Conservation (phyloP, 2,888 invertebrate species). For the Diarsia rubi region DNA sequence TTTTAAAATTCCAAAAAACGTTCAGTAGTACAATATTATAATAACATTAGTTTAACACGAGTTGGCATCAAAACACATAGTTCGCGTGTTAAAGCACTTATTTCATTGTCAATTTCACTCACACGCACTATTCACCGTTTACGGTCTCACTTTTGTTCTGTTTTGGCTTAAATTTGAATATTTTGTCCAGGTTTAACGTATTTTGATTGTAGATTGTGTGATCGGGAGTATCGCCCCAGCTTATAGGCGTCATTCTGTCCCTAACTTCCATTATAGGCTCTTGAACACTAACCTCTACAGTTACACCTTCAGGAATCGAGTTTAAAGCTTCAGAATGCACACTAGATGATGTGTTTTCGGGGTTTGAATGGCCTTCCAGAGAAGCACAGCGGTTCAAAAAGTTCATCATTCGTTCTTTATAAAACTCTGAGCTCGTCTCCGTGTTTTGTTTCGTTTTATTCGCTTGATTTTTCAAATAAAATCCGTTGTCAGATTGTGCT, state of each 20-base stretch:
- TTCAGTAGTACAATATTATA: conserved; percentile 23
- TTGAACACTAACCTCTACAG: conserved; percentile 69
- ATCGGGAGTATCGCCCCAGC: conserved; percentile 87
- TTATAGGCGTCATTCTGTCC: conserved; percentile 77
- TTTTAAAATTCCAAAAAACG: not conserved
- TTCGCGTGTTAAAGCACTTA: conserved; percentile 44
- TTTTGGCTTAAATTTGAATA: conserved; percentile 81
- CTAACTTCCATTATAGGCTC: conserved; percentile 49
- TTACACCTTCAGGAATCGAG: conserved; percentile 78
- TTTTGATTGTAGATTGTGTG: conserved; percentile 88
- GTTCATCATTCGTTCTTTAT: conserved; percentile 87
- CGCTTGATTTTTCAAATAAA: conserved; percentile 86
- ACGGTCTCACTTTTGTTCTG: conserved; percentile 61
- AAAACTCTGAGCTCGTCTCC: conserved; percentile 86
- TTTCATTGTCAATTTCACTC: conserved; percentile 57
- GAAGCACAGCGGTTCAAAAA: conserved; percentile 85
- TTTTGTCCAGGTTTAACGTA: conserved; percentile 85
- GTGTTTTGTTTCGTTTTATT: conserved; percentile 86
- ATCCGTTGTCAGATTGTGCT: conserved; percentile 84
- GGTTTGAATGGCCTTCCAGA: conserved; percentile 81
- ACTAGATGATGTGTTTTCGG: conserved; percentile 80
- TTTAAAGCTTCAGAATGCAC: conserved; percentile 82
- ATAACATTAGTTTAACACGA: conserved; percentile 23
- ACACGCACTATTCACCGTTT: conserved; percentile 53
- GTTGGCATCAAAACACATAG: conserved; percentile 23